phyloP scores from a whole-genome alignment of 2,113 vertebrate genomes.

The Benitochromis conjunctus region DNA sequence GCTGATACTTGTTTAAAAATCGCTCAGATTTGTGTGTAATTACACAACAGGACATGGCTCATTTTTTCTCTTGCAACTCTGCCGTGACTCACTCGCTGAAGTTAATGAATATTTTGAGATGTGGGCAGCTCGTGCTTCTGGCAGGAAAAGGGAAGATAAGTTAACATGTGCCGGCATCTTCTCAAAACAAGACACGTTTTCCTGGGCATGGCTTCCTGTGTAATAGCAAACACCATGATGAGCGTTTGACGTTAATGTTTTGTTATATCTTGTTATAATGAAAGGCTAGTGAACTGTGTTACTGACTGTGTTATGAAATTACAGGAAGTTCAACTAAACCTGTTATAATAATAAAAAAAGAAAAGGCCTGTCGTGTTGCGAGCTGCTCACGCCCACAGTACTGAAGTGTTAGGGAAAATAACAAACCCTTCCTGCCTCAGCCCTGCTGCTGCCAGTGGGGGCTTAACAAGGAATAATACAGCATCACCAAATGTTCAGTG shows the following conservation, averaged over 20 bases:
- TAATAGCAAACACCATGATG: neutral
- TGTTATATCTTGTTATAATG: neutral
- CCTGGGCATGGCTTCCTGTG: constrained; percentile 40
- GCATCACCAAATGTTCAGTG: neutral
- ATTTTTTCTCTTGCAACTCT: neutral
- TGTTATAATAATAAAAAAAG: neutral
- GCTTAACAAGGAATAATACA: neutral
- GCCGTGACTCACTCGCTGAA: neutral
- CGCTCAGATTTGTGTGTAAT: neutral
- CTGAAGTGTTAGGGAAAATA: neutral
- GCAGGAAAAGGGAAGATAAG: constrained; percentile 59
- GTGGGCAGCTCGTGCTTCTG: neutral
- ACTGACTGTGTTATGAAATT: neutral
- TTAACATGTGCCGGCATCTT: constrained; percentile 6
- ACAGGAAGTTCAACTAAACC: neutral
- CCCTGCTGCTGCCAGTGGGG: neutral
- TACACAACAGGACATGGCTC: neutral
- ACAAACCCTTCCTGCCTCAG: neutral
- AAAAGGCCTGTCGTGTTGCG: neutral
- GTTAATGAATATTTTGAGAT: constrained; percentile 12
- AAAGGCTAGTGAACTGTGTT: neutral
- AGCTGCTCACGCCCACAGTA: neutral
- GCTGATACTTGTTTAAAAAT: neutral
- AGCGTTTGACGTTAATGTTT: neutral
- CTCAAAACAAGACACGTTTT: constrained; percentile 15